Evolutionary conservation across 2,113 vertebrate species (phyloP).

Genomic region (Ploceus nigricollis): DNA sequence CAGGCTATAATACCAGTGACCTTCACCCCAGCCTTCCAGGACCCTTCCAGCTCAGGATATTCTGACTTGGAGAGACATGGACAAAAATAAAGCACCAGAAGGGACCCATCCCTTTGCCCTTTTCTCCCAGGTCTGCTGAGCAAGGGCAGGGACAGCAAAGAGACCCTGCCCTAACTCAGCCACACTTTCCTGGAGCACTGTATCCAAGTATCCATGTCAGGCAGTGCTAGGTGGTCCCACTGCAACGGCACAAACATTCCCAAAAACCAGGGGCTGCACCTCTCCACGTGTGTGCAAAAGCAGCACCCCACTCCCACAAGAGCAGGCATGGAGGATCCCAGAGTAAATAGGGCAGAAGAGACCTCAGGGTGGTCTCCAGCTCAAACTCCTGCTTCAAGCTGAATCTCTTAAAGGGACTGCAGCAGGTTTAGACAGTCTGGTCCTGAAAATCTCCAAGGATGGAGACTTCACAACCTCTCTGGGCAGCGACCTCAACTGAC

Average conservation of each 20-base stretch:
- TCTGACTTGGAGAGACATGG: not conserved
- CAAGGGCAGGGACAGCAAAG: not conserved
- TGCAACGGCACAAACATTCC: not conserved
- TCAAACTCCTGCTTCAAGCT: not conserved
- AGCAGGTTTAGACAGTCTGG: not conserved
- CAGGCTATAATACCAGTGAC: not conserved
- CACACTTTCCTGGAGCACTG: not conserved
- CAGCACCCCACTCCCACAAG: not conserved
- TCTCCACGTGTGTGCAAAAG: not conserved
- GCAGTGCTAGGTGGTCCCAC: not conserved
- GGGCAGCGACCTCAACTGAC: accelerated
- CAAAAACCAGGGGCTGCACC: not conserved
- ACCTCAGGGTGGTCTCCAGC: not conserved
- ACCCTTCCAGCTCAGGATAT: not conserved
- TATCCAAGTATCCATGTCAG: not conserved
- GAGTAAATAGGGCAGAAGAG: not conserved
- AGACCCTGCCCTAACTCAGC: not conserved
- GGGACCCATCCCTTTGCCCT: not conserved
- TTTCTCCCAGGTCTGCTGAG: not conserved
- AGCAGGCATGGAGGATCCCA: not conserved
- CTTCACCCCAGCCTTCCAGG: not conserved
- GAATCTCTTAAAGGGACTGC: not conserved
- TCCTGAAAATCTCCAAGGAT: not conserved
- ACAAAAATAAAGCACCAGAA: not conserved
- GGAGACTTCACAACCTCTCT: not conserved